phyloP scores from a whole-genome alignment of 2,113 vertebrate species.

The Pantherophis guttatus region DNA sequence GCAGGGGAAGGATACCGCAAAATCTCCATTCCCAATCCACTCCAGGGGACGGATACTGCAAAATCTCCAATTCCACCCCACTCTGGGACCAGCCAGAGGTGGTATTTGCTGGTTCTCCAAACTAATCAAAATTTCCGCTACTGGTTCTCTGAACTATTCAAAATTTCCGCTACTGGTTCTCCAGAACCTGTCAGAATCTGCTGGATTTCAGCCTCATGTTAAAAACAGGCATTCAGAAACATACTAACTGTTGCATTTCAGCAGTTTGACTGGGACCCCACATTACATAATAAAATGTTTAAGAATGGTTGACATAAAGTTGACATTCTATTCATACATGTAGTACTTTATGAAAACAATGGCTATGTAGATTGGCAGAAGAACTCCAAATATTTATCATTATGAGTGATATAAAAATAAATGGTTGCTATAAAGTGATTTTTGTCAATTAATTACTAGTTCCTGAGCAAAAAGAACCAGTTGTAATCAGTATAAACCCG shows the following conservation, averaged over 20 bases:
- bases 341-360: slow-evolving; percentile 9
- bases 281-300: neutral
- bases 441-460: slow-evolving; percentile 49
- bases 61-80: too few relatives aligned
- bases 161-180: too few relatives aligned
- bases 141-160: too few relatives aligned
- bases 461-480: slow-evolving; percentile 41
- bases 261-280: neutral
- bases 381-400: slow-evolving; percentile 38
- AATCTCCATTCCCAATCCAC: too few relatives aligned
- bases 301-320: slow-evolving; percentile 44
- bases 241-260: neutral
- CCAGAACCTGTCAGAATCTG: too few relatives aligned
- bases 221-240: neutral
- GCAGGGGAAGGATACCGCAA: too few relatives aligned
- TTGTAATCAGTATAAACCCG: slow-evolving; percentile 3
- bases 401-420: slow-evolving; percentile 37
- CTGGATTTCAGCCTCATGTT: neutral
- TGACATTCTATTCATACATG: slow-evolving; percentile 1
- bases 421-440: slow-evolving; percentile 41
- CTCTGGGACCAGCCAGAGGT: too few relatives aligned
- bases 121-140: too few relatives aligned
- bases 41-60: too few relatives aligned
- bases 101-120: too few relatives aligned
- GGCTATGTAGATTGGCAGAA: slow-evolving; percentile 22